These are phyloP conservation scores for Pelosia muscerda DNA, from an alignment of 2,888 invertebrate genomes.

Conservation along the genomic window DNA sequence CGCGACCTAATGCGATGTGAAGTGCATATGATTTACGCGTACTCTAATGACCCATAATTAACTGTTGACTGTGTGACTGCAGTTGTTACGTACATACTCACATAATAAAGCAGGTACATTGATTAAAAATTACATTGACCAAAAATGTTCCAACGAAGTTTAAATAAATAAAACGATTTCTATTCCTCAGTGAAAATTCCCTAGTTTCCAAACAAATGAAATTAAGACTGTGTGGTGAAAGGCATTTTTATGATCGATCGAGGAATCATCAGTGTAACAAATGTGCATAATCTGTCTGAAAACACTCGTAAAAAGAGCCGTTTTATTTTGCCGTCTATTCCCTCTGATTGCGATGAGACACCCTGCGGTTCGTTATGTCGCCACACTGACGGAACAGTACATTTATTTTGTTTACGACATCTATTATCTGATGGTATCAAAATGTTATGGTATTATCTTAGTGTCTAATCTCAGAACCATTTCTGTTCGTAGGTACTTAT, in stretches of 20 bases:
- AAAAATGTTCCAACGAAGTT: neutral
- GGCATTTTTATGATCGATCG: neutral
- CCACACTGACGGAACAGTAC: slow-evolving; percentile 20
- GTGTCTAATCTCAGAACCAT: neutral
- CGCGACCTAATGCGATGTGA: too few species aligned
- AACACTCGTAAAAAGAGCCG: slow-evolving; percentile 11
- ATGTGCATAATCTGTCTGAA: slow-evolving; percentile 9
- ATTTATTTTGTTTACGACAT: slow-evolving; percentile 6
- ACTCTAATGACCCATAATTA: too few species aligned
- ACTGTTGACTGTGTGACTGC: too few species aligned
- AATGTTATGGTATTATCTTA: slow-evolving; percentile 1
- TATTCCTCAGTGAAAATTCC: neutral
- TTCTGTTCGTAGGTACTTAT: neutral
- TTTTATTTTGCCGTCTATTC: slow-evolving; percentile 19
- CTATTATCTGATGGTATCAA: slow-evolving; percentile 7
- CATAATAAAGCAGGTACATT: too few species aligned
- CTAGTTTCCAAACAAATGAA: neutral
- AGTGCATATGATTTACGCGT: too few species aligned
- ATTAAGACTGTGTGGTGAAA: neutral
- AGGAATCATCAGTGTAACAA: slow-evolving; percentile 8
- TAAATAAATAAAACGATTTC: neutral
- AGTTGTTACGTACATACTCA: too few species aligned
- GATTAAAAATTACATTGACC: too few species aligned
- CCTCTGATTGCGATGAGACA: slow-evolving; percentile 5
- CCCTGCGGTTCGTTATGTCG: slow-evolving; percentile 26